A percentile compares a stretch with the other conserved stretches of the same genome.
Evolutionary conservation across 2,888 invertebrate genomes (phyloP).

Genomic region (Euplagia quadripunctaria): DNA sequence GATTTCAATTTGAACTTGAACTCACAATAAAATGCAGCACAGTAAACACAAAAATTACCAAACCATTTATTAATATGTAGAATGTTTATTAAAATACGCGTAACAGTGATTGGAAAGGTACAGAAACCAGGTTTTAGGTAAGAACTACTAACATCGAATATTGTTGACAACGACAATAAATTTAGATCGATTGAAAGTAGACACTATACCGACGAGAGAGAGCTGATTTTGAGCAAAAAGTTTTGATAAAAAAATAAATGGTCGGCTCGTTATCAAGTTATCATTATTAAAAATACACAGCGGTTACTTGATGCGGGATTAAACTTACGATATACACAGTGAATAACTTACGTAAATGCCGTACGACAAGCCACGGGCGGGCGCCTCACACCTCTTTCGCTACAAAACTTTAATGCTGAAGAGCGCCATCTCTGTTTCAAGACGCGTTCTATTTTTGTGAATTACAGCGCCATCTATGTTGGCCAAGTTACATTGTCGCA

Average conservation of each 20-base stretch:
- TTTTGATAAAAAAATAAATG: slow-evolving; percentile 83
- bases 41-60: slow-evolving; percentile 84
- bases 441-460: slow-evolving; percentile 17
- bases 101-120: slow-evolving; percentile 77
- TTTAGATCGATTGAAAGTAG: slow-evolving; percentile 67
- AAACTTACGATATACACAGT: slow-evolving; percentile 84
- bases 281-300: slow-evolving; percentile 81
- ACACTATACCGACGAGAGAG: slow-evolving; percentile 70
- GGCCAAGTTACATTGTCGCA: slow-evolving; percentile 42
- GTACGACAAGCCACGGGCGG: slow-evolving; percentile 82
- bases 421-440: slow-evolving; percentile 52
- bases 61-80: slow-evolving; percentile 77
- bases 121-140: slow-evolving; percentile 69
- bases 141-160: slow-evolving; percentile 78
- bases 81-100: slow-evolving; percentile 80
- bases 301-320: slow-evolving; percentile 81
- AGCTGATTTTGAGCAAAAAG: slow-evolving; percentile 84
- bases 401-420: slow-evolving; percentile 43
- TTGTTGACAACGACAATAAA: slow-evolving; percentile 66
- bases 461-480: slow-evolving; percentile 48
- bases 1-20: slow-evolving; percentile 87
- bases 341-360: slow-evolving; percentile 83
- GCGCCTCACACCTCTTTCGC: slow-evolving; percentile 66
- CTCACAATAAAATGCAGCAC: slow-evolving; percentile 87
- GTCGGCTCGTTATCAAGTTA: slow-evolving; percentile 71